Evolutionary conservation across 2,113 vertebrate species (phyloP).

Genomic region (Psettodes erumei): DNA sequence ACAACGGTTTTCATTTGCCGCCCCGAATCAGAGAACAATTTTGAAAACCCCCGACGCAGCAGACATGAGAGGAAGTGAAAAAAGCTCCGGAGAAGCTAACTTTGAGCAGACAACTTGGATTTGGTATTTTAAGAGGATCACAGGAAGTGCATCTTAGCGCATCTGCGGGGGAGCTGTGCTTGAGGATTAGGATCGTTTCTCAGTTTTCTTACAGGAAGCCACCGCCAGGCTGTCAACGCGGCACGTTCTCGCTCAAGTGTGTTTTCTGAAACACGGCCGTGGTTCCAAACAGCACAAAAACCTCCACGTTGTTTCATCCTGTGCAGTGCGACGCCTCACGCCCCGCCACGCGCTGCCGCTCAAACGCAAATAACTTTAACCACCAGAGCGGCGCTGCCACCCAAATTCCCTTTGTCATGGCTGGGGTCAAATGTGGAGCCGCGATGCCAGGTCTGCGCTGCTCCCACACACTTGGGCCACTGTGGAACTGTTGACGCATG

Average conservation of each 20-base stretch:
- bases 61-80: not conserved
- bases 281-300: not conserved
- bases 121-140: not conserved
- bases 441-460: no score
- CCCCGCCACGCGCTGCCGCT: no score
- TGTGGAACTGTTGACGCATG: no score
- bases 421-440: no score
- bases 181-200: not conserved
- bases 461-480: no score
- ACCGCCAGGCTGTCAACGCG: not conserved
- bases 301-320: not conserved
- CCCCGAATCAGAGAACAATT: not conserved
- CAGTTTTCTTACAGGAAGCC: not conserved
- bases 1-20: not conserved
- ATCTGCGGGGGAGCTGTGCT: not conserved
- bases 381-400: not conserved
- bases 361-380: not conserved
- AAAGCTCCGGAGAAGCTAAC: not conserved
- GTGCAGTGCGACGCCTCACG: no score
- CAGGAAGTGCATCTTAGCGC: not conserved
- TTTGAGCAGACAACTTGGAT: no score
- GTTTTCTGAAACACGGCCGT: not conserved
- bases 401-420: not conserved
- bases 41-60: not conserved
- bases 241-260: not conserved